Percentiles rank a stretch among this genome's conserved stretches.
These are phyloP conservation scores for Acipenser ruthenus DNA, from an alignment of 2,797 vertebrate genomes.

Conservation along the genomic window DNA sequence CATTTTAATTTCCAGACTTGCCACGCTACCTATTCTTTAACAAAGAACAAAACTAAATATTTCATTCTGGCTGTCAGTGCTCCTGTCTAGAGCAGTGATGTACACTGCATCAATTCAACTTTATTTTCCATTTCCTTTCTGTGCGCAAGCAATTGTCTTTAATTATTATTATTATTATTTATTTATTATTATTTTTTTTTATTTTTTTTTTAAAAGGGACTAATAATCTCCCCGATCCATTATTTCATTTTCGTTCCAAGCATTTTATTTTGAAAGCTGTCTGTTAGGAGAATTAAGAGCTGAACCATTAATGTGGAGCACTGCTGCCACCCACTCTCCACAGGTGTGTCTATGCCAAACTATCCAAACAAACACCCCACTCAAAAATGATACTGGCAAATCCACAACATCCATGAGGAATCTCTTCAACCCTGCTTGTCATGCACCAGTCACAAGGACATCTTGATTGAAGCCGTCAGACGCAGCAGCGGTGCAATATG, in stretches of 20 bases:
- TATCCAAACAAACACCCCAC: slow-evolving; percentile 6
- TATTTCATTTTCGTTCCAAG: too few relatives aligned
- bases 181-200: too few relatives aligned
- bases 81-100: slow-evolving; percentile 43
- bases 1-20: slow-evolving; percentile 45
- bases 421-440: slow-evolving; percentile 1
- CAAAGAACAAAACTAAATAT: slow-evolving; percentile 54
- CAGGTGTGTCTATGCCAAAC: neutral
- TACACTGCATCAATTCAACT: slow-evolving; percentile 58
- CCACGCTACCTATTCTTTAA: slow-evolving; percentile 46
- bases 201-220: too few relatives aligned
- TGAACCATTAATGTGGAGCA: too few relatives aligned
- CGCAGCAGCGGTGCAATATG: slow-evolving; percentile 39
- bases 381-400: slow-evolving; percentile 1
- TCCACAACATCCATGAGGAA: neutral
- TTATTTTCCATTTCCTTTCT: slow-evolving; percentile 34
- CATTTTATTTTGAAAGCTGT: too few relatives aligned
- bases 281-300: too few relatives aligned
- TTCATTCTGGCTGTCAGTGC: slow-evolving; percentile 52
- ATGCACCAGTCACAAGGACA: slow-evolving; percentile 34
- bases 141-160: too few relatives aligned
- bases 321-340: slow-evolving; percentile 4
- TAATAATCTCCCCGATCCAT: too few relatives aligned
- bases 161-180: too few relatives aligned
- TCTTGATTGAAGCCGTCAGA: slow-evolving; percentile 39